phyloP scores from a whole-genome alignment of 2,113 vertebrate genomes.

The Nycticebus coucang region DNA sequence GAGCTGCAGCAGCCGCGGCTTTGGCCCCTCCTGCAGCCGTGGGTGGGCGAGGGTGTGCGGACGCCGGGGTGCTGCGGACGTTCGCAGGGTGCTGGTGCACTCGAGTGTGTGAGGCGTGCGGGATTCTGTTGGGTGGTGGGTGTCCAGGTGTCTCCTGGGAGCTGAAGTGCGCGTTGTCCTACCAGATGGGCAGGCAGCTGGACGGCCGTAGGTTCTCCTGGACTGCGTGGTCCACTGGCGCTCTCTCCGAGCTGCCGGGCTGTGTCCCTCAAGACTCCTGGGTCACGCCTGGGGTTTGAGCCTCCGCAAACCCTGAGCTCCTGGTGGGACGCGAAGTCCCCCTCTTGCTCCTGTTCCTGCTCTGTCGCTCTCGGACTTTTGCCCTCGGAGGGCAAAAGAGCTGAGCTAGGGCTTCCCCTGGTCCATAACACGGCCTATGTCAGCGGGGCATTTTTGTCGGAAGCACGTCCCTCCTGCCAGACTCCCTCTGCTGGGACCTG shows the following conservation, averaged over 20 bases:
- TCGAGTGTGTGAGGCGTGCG: neutral
- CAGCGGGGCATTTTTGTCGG: neutral
- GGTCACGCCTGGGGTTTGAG: neutral
- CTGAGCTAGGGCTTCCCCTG: neutral
- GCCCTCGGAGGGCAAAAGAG: neutral
- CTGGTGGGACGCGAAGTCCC: neutral
- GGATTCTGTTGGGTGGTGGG: neutral
- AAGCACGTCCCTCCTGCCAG: neutral
- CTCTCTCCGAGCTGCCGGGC: neutral
- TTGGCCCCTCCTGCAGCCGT: conserved; percentile 37
- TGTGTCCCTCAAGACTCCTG: rapidly evolving
- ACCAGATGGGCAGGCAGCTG: neutral
- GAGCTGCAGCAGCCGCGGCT: neutral
- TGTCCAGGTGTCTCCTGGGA: neutral
- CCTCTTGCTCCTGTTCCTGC: neutral
- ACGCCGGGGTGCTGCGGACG: neutral
- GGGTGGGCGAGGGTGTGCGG: neutral
- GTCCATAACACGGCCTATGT: neutral
- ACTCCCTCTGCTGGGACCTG: neutral
- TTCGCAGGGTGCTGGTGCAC: neutral
- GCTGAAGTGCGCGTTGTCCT: no score
- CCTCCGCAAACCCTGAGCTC: neutral
- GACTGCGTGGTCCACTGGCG: neutral
- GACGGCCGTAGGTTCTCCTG: neutral
- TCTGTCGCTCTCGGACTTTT: neutral